Conservation (phyloP, 2,797 vertebrate genomes). For the Picus viridis region DNA sequence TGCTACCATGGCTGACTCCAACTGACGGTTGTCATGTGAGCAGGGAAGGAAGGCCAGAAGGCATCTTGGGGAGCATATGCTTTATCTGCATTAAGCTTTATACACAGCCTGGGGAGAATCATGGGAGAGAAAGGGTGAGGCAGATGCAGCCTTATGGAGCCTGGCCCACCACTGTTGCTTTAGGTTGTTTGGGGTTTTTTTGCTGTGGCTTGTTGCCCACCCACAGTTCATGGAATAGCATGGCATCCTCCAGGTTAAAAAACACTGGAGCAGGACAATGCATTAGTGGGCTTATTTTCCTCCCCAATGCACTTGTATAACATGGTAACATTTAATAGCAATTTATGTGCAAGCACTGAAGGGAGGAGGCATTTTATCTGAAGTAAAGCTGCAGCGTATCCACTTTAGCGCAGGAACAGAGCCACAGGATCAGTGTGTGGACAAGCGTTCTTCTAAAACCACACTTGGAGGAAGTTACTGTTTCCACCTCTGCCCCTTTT, state of each 20-base stretch:
- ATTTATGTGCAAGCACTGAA: constrained; percentile 57
- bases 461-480: constrained; percentile 26
- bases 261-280: constrained; percentile 45
- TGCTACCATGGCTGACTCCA: constrained; percentile 65
- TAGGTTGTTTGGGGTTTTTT: neutral
- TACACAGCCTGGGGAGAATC: constrained; percentile 38
- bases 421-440: neutral
- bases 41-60: constrained; percentile 52
- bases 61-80: constrained; percentile 61
- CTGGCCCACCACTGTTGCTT: constrained; percentile 33
- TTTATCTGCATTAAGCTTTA: constrained; percentile 50
- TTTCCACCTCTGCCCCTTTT: constrained; percentile 33
- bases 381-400: constrained; percentile 31
- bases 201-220: constrained; percentile 25
- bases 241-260: constrained; percentile 57
- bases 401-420: neutral
- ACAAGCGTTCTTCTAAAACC: neutral
- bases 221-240: neutral
- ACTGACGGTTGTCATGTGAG: constrained; percentile 67
- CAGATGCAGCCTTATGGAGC: constrained; percentile 34
- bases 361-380: constrained; percentile 34
- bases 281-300: constrained; percentile 56
- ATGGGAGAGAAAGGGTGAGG: constrained; percentile 44
- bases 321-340: constrained; percentile 61
- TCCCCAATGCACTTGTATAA: constrained; percentile 54